Evolutionary conservation across 2,888 invertebrate species (phyloP).

Genomic region (Drosophila mayaguana): DNA sequence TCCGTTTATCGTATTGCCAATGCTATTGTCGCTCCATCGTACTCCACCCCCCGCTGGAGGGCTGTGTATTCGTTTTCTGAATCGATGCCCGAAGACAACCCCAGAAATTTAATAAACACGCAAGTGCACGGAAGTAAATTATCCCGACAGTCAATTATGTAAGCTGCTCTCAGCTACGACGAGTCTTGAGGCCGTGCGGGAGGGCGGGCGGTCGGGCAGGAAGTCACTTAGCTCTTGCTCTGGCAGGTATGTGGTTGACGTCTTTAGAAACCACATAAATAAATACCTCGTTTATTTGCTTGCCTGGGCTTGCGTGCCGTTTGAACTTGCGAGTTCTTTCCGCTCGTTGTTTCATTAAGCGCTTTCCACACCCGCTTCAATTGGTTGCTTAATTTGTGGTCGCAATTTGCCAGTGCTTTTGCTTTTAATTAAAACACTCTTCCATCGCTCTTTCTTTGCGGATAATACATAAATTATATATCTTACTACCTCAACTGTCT

Average conservation of each 20-base stretch:
- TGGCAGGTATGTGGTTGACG: slow-evolving; percentile 28
- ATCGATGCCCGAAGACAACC: slow-evolving; percentile 75
- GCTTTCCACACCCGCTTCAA: slow-evolving; percentile 62
- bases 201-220: neutral
- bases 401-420: slow-evolving; percentile 60
- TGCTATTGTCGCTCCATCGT: slow-evolving; percentile 37
- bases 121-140: slow-evolving; percentile 79
- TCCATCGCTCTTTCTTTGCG: slow-evolving; percentile 9
- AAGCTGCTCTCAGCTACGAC: slow-evolving; percentile 38
- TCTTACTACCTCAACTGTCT: slow-evolving; percentile 10
- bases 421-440: slow-evolving; percentile 76
- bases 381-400: slow-evolving; percentile 79
- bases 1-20: slow-evolving; percentile 46
- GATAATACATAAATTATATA: slow-evolving; percentile 35
- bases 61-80: slow-evolving; percentile 27
- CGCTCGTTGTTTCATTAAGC: slow-evolving; percentile 57
- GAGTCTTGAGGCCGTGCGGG: neutral
- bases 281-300: slow-evolving; percentile 78
- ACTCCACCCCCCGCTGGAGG: neutral
- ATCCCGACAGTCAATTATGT: slow-evolving; percentile 76
- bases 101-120: slow-evolving; percentile 81
- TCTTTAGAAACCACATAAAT: slow-evolving; percentile 68
- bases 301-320: slow-evolving; percentile 51
- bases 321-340: slow-evolving; percentile 29
- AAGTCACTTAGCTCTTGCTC: slow-evolving; percentile 9